These are phyloP conservation scores for Masnerella sp. DNA, from an alignment of 2,888 invertebrate genomes.

Conservation along the genomic window DNA sequence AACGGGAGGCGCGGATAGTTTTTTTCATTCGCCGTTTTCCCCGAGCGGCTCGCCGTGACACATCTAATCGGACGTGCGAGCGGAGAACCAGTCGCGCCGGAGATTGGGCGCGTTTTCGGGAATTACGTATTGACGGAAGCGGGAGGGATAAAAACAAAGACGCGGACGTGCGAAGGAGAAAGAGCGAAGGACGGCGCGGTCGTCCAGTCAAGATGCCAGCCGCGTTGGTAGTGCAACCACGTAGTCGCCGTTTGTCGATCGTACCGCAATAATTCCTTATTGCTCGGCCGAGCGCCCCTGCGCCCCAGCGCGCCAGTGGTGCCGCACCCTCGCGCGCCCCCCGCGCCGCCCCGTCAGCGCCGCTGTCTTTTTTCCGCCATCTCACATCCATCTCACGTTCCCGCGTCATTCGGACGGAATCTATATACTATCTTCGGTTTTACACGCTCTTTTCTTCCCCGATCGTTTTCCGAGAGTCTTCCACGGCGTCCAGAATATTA, in stretches of 20 bases:
- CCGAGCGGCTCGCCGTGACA: too few relatives aligned
- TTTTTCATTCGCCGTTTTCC: background rate
- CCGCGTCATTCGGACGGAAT: constrained; percentile 55
- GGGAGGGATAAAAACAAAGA: constrained; percentile 47
- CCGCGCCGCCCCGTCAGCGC: constrained; percentile 30
- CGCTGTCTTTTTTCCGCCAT: constrained; percentile 39
- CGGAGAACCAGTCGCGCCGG: constrained; percentile 61
- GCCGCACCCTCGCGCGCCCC: constrained; percentile 47
- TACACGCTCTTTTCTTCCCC: constrained; percentile 58
- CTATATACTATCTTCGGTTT: constrained; percentile 59
- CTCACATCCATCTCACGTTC: constrained; percentile 63
- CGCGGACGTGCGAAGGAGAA: constrained; percentile 38
- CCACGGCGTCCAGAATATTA: constrained; percentile 52
- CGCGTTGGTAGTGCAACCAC: constrained; percentile 75
- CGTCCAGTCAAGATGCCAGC: constrained; percentile 62
- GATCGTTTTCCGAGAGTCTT: constrained; percentile 57
- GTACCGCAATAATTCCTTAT: constrained; percentile 78
- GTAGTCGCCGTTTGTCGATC: constrained; percentile 78
- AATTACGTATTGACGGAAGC: constrained; percentile 38
- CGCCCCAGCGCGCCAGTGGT: too few relatives aligned
- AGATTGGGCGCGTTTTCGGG: constrained; percentile 20
- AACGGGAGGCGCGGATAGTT: constrained; percentile 7
- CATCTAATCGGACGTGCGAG: constrained; percentile 63
- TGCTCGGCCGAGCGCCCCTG: constrained; percentile 72
- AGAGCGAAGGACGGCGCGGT: constrained; percentile 20